Evolutionary conservation across 2,113 vertebrate genomes (phyloP), one percentile per base, ranked within the genome.

Genomic region (Xiphorhynchus elegans): DNA sequence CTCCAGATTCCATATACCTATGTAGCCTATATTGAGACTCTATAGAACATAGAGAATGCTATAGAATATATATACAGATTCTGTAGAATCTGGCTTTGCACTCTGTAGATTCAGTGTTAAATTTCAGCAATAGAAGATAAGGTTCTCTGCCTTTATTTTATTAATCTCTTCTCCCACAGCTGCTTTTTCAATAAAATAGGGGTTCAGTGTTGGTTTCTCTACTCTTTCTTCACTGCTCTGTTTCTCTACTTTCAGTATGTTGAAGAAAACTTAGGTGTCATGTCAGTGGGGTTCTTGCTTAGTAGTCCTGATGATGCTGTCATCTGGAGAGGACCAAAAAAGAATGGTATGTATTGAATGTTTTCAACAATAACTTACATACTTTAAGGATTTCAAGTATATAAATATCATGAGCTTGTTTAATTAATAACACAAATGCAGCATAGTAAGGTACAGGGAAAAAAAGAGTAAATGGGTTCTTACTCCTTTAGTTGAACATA

Each of bases 281-380:
- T 99, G 99, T 99, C 99, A 1, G 98, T 99, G 37, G 99, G 99
- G 20, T 99, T 99, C 97, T 98, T 99, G 95, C 99, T 99, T 39
- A 97, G 98, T 70, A 99, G 99, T 87, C 99, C 98, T 6, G 99
- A 99, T 78, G 99, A 99, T 60, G 99, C 99, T 6, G 98, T 99
- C 47, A 99, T 99, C 97, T 99, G 99, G 99, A 98, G 99, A 93
- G 99, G 99, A 63, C 99, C 99, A 2, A 99, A 99, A 96, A 99
- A 99, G 90, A 99, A 99, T 11, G 99, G 99, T 99, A 46, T 7
- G 95, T 97, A 9, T 33, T 25, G 31, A 55, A 23, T 21, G 6
- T 55, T 74, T 66, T 40, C 64, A 70, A 11, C 33, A 78, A 18
- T 14, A 50, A 7, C 55, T 74, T 21, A 42, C 3, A 5, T 42